Evolutionary conservation across 2,113 vertebrate genomes (phyloP).

Genomic region (Prietella phreatophila): DNA sequence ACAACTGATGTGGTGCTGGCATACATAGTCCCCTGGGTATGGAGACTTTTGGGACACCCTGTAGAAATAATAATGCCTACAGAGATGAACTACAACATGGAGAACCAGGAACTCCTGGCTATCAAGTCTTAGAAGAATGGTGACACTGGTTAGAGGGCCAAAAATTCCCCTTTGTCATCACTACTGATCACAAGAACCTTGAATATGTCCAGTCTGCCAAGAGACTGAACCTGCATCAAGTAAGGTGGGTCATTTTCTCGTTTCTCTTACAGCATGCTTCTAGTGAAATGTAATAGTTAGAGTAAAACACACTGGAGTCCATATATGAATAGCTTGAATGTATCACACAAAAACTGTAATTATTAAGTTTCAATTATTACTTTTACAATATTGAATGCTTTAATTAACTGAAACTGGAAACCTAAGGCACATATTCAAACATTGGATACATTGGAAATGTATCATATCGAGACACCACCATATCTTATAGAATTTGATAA

Average conservation of each 20-base stretch:
- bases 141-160: neutral
- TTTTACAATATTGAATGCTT: neutral
- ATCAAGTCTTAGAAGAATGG: neutral
- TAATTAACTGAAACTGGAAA: neutral
- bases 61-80: neutral
- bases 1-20: too few species aligned
- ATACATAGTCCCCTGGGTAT: too few species aligned
- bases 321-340: neutral
- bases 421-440: neutral
- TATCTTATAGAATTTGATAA: neutral
- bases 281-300: neutral
- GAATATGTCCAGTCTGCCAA: neutral
- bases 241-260: neutral
- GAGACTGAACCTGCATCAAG: neutral
- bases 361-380: neutral
- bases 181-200: neutral
- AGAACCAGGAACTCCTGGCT: neutral
- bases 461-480: neutral
- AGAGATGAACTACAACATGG: neutral
- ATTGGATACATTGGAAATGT: neutral
- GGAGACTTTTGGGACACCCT: too few species aligned
- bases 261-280: neutral
- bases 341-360: neutral
- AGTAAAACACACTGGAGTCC: neutral
- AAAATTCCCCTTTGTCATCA: neutral